phyloP scores from a whole-genome alignment of 2,113 vertebrate species.

The Pachyramphus minor region DNA sequence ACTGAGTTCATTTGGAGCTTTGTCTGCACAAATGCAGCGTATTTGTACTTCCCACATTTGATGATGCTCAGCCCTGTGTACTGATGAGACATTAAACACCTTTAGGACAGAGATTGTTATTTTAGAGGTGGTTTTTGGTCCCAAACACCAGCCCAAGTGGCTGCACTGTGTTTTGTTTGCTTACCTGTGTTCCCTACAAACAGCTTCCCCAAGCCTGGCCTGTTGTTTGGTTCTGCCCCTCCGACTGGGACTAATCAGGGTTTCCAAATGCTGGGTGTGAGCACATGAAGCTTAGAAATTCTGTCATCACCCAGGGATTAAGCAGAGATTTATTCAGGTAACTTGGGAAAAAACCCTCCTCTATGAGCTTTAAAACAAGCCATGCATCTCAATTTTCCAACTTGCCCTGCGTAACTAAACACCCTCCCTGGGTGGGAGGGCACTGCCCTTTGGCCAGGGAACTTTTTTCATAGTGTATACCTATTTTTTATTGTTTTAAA shows the following conservation, averaged over 20 bases:
- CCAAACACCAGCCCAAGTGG: background rate
- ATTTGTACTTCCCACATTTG: background rate
- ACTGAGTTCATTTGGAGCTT: background rate
- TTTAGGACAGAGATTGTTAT: background rate
- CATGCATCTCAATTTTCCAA: background rate
- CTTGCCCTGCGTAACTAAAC: background rate
- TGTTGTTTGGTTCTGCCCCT: background rate
- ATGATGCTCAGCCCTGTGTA: background rate
- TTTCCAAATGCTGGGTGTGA: constrained; percentile 15
- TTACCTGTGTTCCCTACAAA: background rate
- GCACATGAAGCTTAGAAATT: background rate
- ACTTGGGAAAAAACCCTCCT: background rate
- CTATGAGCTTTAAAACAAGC: background rate
- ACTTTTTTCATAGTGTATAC: fast-evolving
- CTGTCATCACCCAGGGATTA: constrained; percentile 34
- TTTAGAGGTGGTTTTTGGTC: background rate
- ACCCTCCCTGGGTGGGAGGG: background rate
- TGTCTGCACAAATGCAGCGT: background rate
- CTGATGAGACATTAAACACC: background rate
- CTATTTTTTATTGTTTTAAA: background rate
- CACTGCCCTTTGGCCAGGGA: background rate
- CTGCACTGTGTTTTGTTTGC: background rate
- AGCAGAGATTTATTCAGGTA: constrained; percentile 43
- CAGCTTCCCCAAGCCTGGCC: background rate
- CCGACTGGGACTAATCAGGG: background rate